Evolutionary conservation across 2,888 invertebrate genomes (phyloP).

Genomic region (Monopis laevigella): DNA sequence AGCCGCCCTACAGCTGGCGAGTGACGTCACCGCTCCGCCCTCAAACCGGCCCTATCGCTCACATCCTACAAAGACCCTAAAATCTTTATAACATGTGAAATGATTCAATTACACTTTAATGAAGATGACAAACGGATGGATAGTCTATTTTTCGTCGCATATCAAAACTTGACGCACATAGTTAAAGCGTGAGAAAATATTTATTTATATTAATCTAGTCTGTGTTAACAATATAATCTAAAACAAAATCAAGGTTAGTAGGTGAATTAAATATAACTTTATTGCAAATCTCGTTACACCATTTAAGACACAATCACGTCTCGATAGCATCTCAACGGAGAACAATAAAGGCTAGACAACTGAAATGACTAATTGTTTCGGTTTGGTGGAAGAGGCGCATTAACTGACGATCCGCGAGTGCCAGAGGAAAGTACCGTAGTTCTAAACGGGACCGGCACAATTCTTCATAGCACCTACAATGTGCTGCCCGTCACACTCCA

Average conservation of each 20-base stretch:
- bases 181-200: no score
- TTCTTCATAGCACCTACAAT: conserved; percentile 38
- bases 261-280: no score
- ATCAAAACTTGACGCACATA: no score
- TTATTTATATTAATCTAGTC: no score
- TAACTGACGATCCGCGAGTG: conserved; percentile 43
- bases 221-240: no score
- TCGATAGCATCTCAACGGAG: conserved; percentile 14
- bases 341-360: conserved; percentile 26
- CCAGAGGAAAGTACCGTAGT: conserved; percentile 55
- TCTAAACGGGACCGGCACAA: conserved; percentile 54
- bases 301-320: conserved; percentile 44
- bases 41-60: conserved; percentile 23
- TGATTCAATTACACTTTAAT: no score
- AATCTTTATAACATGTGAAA: no score
- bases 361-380: conserved; percentile 51
- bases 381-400: conserved; percentile 52
- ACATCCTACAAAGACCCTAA: no score
- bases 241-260: no score
- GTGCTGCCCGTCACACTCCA: conserved; percentile 36
- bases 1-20: conserved; percentile 54
- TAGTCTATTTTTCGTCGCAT: no score
- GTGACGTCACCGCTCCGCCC: conserved; percentile 51
- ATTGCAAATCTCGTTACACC: no score
- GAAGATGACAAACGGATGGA: no score